Evolutionary conservation across 1,140 invertebrate species (phyloP).

Genomic region (Neelides sp.): DNA sequence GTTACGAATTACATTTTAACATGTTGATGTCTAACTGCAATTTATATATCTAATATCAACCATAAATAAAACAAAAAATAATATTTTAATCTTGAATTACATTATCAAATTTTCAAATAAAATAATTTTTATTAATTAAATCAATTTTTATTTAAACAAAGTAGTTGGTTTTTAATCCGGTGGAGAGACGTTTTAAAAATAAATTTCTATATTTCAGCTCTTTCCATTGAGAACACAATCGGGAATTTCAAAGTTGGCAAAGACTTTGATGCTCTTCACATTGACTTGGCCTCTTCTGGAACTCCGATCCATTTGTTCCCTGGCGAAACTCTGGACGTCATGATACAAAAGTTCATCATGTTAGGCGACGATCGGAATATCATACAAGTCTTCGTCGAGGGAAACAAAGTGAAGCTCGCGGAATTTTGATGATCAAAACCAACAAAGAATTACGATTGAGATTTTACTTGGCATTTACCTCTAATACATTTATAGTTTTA

Average conservation of each 20-base stretch:
- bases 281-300: conserved; percentile 35
- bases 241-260: conserved; percentile 70
- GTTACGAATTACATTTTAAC: not conserved
- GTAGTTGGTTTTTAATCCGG: too few species aligned
- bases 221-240: conserved; percentile 54
- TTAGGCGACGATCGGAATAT: conserved; percentile 76
- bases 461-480: too few species aligned
- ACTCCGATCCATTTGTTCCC: conserved; percentile 41
- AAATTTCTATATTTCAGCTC: conserved; percentile 50
- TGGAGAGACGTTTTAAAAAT: too few species aligned
- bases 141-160: not conserved
- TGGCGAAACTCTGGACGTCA: conserved; percentile 41
- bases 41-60: not conserved
- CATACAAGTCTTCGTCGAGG: conserved; percentile 57
- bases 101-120: conserved; percentile 9
- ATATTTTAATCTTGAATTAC: conserved; percentile 3
- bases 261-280: conserved; percentile 68
- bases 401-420: conserved; percentile 44
- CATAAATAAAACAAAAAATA: not conserved
- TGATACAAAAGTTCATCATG: conserved; percentile 68
- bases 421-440: too few species aligned
- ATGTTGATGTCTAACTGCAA: conserved; percentile 8
- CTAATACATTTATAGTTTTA: too few species aligned
- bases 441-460: too few species aligned
- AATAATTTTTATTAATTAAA: conserved; percentile 9